Base-by-base conservation (phyloP, 2,113 vertebrate genomes). In the Taxidea taxus region DNA sequence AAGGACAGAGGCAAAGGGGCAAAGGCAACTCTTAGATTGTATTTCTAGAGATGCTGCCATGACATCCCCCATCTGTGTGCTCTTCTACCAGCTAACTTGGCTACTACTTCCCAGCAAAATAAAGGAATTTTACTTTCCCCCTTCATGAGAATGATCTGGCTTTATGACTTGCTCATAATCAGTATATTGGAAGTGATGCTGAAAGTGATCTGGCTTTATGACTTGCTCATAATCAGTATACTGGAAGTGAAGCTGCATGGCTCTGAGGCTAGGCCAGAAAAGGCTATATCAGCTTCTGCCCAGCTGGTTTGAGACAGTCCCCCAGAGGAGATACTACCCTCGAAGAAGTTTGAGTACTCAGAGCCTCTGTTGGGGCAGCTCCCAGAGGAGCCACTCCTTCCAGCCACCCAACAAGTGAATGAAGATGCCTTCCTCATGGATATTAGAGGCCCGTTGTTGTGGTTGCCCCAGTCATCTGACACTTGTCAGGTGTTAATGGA, bases 241-340 rank as follows among this genome's bases (percentile, higher is more conserved):
- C 27, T 44, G 37, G 34, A 39, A 29, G 10, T 77, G 11, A 54
- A 0, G 0, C 8, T 34, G 8, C 6, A 7, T 87, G 77, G 66
- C 7, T 42, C 88, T 58, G 31, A 44, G 44, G 49, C 39, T 21
- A 10, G 16, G 4, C 49, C 34, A 74, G 21, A 58, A 86, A 58
- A 68, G 44, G 9, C 23, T 1, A 3, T 23, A 3, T 23, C 4
- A 78, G 29, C 37, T 31, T 31, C 34, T 66, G 29, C 54, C 29
- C 11, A 21, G 23, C 10, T 51, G 29, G 34, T 9, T 20, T 16
- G 23, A 42, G 15, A 23, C 6, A n/a, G 56, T 72, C 0, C 0
- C 23, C 14, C 44, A 29, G 42, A 74, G 31, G 58, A 85, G 4
- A 44, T 7, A 34, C 11, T 6, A 1, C 14, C 4, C 21, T 12